Conservation (phyloP, 2,113 vertebrate species). For the Sapayoa aenigma region DNA sequence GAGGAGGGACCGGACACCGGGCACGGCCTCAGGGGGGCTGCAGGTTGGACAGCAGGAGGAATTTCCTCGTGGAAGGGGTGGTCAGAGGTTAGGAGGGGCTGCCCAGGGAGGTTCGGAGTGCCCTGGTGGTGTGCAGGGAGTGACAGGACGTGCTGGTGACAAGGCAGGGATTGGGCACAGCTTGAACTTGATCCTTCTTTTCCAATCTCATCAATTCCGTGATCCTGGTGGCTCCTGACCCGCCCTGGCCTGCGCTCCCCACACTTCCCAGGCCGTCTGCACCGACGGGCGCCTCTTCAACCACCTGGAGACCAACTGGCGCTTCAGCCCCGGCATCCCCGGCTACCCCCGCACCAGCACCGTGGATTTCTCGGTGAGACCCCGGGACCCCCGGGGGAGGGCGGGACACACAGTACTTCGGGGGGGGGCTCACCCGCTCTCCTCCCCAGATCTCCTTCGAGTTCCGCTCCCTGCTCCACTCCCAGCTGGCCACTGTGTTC, state of each 20-base stretch:
- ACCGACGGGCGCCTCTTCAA: constrained; percentile 93
- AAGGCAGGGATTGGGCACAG: rapidly evolving
- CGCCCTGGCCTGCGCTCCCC: neutral
- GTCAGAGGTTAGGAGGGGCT: neutral
- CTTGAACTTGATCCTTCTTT: neutral
- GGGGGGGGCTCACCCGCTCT: rapidly evolving
- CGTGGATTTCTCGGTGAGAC: constrained; percentile 86
- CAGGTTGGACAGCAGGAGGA: neutral
- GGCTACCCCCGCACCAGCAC: constrained; percentile 93
- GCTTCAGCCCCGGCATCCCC: constrained; percentile 92
- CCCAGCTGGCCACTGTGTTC: constrained; percentile 90
- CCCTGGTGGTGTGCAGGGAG: neutral
- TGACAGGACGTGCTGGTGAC: neutral
- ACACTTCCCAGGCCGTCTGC: constrained; percentile 81
- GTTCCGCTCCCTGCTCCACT: constrained; percentile 94
- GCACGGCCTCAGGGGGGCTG: neutral
- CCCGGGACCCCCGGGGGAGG: neutral
- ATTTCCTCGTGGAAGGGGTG: neutral
- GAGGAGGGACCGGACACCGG: neutral
- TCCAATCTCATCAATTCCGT: rapidly evolving
- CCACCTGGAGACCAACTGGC: constrained; percentile 93
- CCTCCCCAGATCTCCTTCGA: constrained; percentile 89
- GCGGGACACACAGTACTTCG: neutral
- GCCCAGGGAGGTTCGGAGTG: neutral
- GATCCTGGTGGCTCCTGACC: rapidly evolving